Conservation (phyloP, 2,888 invertebrate genomes). For the Drosophila diplacantha region DNA sequence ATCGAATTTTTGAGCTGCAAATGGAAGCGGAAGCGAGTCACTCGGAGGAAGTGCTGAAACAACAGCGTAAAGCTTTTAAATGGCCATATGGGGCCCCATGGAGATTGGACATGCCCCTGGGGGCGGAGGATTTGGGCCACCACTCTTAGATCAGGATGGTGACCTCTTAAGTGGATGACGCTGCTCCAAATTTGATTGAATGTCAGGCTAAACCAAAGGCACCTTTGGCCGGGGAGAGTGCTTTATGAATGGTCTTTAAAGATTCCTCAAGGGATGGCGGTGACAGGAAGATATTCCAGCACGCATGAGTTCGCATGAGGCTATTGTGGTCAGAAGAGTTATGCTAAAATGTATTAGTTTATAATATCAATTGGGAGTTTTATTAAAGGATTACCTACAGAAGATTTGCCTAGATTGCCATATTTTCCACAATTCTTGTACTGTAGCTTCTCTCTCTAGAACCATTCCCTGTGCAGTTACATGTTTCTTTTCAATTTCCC, state of each 20-base stretch:
- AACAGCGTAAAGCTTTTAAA: conserved; percentile 68
- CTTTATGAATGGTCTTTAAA: background rate
- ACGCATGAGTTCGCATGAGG: too few relatives aligned
- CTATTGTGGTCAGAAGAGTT: fast-evolving
- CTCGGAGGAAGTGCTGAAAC: conserved; percentile 53
- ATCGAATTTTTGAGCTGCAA: conserved; percentile 64
- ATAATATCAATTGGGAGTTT: background rate
- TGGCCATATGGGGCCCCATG: conserved; percentile 41
- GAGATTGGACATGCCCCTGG: conserved; percentile 41
- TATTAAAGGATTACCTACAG: background rate
- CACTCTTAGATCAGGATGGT: conserved; percentile 16
- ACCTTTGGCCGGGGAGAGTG: background rate
- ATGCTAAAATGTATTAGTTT: too few relatives aligned
- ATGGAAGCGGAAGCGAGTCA: conserved; percentile 50
- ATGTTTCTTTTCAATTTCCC: conserved; percentile 10
- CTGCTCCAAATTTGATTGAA: conserved; percentile 35
- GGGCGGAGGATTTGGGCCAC: conserved; percentile 18
- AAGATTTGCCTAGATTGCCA: background rate
- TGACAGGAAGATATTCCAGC: background rate
- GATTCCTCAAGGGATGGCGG: background rate
- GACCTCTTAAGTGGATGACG: conserved; percentile 39
- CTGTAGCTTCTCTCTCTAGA: background rate
- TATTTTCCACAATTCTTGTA: background rate
- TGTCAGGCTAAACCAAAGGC: conserved; percentile 10
- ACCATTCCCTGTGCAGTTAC: background rate